Percentiles rank a stretch among this genome's conserved stretches.
phyloP scores from a whole-genome alignment of 2,113 vertebrate genomes.

The Lepus americanus region DNA sequence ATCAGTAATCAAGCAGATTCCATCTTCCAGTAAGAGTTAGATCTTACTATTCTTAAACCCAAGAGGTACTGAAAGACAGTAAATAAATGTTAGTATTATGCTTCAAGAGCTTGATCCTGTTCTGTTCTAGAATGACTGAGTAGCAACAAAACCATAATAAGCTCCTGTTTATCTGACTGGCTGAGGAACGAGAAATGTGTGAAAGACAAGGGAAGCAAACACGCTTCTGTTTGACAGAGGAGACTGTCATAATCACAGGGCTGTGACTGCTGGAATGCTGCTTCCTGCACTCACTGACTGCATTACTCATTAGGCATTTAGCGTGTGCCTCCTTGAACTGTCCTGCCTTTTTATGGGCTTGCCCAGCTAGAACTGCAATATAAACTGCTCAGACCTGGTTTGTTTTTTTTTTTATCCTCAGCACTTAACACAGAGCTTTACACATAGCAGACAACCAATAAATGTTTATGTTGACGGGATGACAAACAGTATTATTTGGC shows the following conservation, averaged over 20 bases:
- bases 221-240: background rate
- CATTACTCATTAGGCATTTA: background rate
- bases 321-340: background rate
- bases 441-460: background rate
- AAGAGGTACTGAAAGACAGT: background rate
- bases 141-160: slow-evolving; percentile 24
- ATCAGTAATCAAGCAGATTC: background rate
- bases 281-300: background rate
- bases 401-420: slow-evolving; percentile 26
- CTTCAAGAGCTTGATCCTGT: background rate
- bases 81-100: background rate
- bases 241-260: background rate
- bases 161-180: slow-evolving; percentile 18
- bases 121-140: slow-evolving; percentile 1
- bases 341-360: background rate
- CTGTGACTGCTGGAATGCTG: background rate
- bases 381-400: slow-evolving; percentile 27
- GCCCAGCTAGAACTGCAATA: background rate
- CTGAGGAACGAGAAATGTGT: background rate
- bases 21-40: background rate
- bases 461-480: slow-evolving; percentile 29
- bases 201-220: background rate
- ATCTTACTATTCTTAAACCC: background rate
- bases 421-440: slow-evolving; percentile 45
- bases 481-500: background rate